A percentile compares a stretch with the other conserved stretches of the same genome.
phyloP scores from a whole-genome alignment of 2,797 vertebrate species.

The Rhinophrynus dorsalis region DNA sequence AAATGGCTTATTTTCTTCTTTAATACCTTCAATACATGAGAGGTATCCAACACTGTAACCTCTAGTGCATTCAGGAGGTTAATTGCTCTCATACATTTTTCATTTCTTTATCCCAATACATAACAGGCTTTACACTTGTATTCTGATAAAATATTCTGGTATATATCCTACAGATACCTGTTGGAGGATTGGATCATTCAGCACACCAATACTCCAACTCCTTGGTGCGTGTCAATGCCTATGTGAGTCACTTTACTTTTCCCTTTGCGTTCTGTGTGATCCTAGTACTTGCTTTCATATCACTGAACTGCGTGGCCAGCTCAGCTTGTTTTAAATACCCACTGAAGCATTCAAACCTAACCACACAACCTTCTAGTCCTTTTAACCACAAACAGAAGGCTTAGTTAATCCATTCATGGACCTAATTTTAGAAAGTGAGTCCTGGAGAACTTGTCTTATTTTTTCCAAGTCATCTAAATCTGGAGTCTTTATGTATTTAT shows the following conservation, averaged over 20 bases:
- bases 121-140: too few species aligned
- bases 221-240: not conserved
- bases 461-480: not conserved
- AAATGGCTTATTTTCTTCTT: too few species aligned
- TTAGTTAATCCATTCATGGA: conserved; percentile 3
- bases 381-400: not conserved
- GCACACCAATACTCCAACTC: not conserved
- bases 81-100: too few species aligned
- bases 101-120: too few species aligned
- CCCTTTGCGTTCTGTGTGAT: not conserved
- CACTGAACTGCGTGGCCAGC: not conserved
- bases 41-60: too few species aligned
- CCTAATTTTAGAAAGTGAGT: not conserved
- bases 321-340: conserved; percentile 1
- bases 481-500: too few species aligned
- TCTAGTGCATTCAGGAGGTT: too few species aligned
- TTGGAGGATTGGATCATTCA: not conserved
- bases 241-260: not conserved
- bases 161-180: not conserved
- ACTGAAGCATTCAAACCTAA: conserved; percentile 13
- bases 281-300: not conserved
- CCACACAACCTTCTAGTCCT: conserved; percentile 1
- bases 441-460: not conserved
- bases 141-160: too few species aligned
- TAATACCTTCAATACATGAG: too few species aligned